Conservation (phyloP, 2,797 vertebrate genomes). For the Lutjanus argentimaculatus region DNA sequence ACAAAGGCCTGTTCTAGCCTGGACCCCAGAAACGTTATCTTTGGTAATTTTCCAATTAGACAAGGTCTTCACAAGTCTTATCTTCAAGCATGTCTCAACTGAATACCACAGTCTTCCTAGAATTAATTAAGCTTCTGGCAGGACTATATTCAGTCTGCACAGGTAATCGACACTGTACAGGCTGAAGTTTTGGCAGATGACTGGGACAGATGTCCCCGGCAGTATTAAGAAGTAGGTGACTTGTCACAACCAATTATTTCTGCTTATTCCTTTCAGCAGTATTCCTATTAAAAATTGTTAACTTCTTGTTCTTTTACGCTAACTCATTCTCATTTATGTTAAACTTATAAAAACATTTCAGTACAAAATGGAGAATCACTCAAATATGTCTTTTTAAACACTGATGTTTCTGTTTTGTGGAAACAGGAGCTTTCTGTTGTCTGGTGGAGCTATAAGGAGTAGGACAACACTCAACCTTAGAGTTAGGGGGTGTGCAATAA, state of each 20-base stretch:
- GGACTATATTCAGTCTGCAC: slow-evolving; percentile 33
- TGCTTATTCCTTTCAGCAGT: slow-evolving; percentile 3
- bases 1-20: slow-evolving; percentile 67
- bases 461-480: background rate
- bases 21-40: slow-evolving; percentile 70
- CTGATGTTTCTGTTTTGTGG: slow-evolving; percentile 2
- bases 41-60: slow-evolving; percentile 79
- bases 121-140: slow-evolving; percentile 65
- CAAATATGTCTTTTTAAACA: background rate
- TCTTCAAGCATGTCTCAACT: slow-evolving; percentile 73
- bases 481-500: background rate
- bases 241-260: slow-evolving; percentile 23
- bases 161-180: slow-evolving; percentile 27
- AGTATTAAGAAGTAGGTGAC: slow-evolving; percentile 11
- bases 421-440: background rate
- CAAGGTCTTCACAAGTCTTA: slow-evolving; percentile 62
- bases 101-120: slow-evolving; percentile 51
- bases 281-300: background rate
- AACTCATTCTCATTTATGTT: background rate
- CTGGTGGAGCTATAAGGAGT: background rate
- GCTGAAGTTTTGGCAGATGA: slow-evolving; percentile 28
- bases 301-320: background rate
- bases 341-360: background rate
- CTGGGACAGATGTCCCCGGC: slow-evolving; percentile 13
- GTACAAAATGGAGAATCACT: background rate